Evolutionary conservation across 2,113 vertebrate species (phyloP).

Genomic region (Anthoscopus minutus): DNA sequence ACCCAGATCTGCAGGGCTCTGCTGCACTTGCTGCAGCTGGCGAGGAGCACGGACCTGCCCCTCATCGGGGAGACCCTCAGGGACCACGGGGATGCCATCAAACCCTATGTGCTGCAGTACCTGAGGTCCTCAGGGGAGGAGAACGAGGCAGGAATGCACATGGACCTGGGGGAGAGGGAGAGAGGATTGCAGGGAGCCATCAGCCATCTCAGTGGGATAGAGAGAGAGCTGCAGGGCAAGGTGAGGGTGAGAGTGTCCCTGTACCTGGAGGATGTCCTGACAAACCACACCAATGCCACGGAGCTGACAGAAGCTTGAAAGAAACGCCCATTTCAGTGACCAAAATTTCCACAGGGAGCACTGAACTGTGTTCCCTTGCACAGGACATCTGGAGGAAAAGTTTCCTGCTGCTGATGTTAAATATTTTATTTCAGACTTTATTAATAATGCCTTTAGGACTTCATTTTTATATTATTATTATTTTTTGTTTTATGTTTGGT

Average conservation of each 20-base stretch:
- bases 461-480: background rate
- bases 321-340: fast-evolving
- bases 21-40: conserved; percentile 81
- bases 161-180: conserved; percentile 62
- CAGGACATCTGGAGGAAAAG: background rate
- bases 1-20: conserved; percentile 85
- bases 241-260: conserved; percentile 32
- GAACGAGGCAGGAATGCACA: background rate
- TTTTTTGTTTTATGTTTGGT: background rate
- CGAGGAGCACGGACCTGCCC: conserved; percentile 73
- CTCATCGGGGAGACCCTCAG: conserved; percentile 59
- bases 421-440: background rate
- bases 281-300: conserved; percentile 33
- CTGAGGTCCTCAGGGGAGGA: conserved; percentile 67
- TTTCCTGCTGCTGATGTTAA: background rate
- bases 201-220: conserved; percentile 63
- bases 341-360: background rate
- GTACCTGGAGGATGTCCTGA: conserved; percentile 76
- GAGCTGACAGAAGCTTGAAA: conserved; percentile 3
- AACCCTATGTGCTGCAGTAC: conserved; percentile 76
- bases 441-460: background rate
- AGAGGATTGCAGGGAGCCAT: conserved; percentile 66
- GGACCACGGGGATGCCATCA: conserved; percentile 62
- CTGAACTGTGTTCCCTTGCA: fast-evolving
- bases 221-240: conserved; percentile 31